Base-by-base conservation (phyloP, 2,113 vertebrate genomes). In the Lasiurus borealis region DNA sequence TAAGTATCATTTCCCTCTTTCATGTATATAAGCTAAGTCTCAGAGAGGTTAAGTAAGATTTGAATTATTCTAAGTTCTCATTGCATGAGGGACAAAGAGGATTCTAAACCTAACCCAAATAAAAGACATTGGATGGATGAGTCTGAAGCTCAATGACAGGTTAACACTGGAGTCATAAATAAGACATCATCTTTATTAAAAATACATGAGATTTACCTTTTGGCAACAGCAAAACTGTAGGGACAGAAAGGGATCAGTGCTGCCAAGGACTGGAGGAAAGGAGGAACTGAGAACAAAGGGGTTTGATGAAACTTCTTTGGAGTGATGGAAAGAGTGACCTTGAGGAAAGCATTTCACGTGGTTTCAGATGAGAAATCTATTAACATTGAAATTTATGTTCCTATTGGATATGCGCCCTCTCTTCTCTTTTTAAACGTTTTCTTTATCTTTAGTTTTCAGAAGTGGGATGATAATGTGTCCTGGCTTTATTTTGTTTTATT, bases 71-170 rank as follows among this genome's bases (percentile, higher is more conserved):
- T 52, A 5, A 31, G 15, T 54, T 94, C 15, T 84, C 14, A 14
- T n/a, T 27, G 19, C 8, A 34, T 71, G 75, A 85, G 54, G 68
- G 27, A 84, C 57, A 88, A 76, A 64, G 12, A 59, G 9, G 19
- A 52, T 90, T 88, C 72, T 88, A 62, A 94, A 27, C 69, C 21
- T 92, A 31, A 95, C 59, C 27, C n/a, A 85, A 76, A 88, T 19
- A 66, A 80, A 71, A 92, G 72, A 92, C 8, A 76, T 4, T 75
- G 27, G 18, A 84, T 57, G 54, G n/a, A 57, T 48, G 16, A 80
- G 25, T 66, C 36, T 92, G 62, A 78, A 95, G 31, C 68, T 88
- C 66, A 52, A 85, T 54, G 23, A 62, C 73, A 87, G 29, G 15
- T 76, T 52, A 91, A 31, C 31, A 3, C 31, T 88, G 62, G 68